These are phyloP conservation scores for Rhadina sibilatrix DNA, from an alignment of 2,113 vertebrate genomes.

Conservation along the genomic window DNA sequence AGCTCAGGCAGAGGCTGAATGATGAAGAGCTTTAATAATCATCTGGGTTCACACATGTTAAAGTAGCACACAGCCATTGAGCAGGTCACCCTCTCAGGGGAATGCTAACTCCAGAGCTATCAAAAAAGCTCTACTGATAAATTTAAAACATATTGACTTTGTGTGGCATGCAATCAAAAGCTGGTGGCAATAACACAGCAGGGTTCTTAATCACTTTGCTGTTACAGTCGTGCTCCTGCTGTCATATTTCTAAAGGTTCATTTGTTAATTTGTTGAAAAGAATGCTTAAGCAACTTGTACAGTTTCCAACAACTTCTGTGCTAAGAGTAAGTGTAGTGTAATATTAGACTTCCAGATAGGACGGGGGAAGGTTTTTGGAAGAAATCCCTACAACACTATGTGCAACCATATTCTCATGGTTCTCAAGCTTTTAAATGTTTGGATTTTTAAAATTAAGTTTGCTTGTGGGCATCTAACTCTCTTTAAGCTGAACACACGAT, in stretches of 20 bases:
- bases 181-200: slow-evolving; percentile 40
- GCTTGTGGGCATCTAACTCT: background rate
- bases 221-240: slow-evolving; percentile 27
- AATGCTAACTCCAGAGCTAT: background rate
- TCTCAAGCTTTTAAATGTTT: background rate
- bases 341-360: background rate
- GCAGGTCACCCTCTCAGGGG: background rate
- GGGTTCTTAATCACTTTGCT: slow-evolving; percentile 48
- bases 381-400: background rate
- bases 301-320: background rate
- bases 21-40: slow-evolving; percentile 42
- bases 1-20: background rate
- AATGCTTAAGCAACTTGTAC: slow-evolving; percentile 16
- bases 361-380: background rate
- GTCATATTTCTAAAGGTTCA: slow-evolving; percentile 28
- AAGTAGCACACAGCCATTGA: background rate
- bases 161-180: slow-evolving; percentile 40
- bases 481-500: background rate
- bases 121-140: background rate
- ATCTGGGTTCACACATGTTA: background rate
- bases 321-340: background rate
- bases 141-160: slow-evolving; percentile 30
- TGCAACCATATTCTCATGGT: background rate
- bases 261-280: slow-evolving; percentile 42
- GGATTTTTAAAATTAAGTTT: background rate